Base-by-base conservation (phyloP, 2,888 invertebrate species). In the Craniophora ligustri region DNA sequence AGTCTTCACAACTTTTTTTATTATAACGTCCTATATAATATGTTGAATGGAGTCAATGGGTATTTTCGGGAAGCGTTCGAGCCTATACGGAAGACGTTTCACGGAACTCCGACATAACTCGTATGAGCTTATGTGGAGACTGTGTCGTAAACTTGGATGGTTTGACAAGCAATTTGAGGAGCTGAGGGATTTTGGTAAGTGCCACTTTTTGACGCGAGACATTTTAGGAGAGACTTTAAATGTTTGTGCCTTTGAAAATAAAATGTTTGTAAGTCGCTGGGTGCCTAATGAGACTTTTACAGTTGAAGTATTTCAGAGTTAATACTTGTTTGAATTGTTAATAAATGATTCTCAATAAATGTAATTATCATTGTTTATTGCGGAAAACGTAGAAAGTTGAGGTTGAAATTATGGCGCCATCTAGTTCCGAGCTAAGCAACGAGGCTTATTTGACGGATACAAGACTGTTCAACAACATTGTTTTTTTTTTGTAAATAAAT, bases 101-200 rank as follows among this genome's bases (percentile, higher is more conserved):
- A 44, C 44, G 35, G 28, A 39, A 39, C 50, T 51, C 34, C 35
- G 14, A 53, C 53, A 60, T 23, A 67, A 40, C 60, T 48, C 23
- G 16, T 58, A 55, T 60, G 46, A 46, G 67, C 64, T 67, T 56
- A 69, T 53, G 54, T 47, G 31, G 23, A 61, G 61, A 64, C 58
- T 53, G 38, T 64, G 46, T 73, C 70, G 74, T 73, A 73, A 73
- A 71, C 39, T 45, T 59, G 36, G 53, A 60, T 63, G 70, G 67
- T 74, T 70, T 70, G 72, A 70, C 74, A 73, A 73, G 71, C 74
- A 60, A 73, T 72, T 64, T 62, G 66, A 63, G 47, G 56, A 62
- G 62, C 48, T 55, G 44, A 26, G 26, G 63, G 64, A 49, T 62
- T 62, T 26, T 54, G 16, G 40, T 66, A 28, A 66, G 39, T 49